Conservation (phyloP, 2,113 vertebrate species). For the Pionites leucogaster region DNA sequence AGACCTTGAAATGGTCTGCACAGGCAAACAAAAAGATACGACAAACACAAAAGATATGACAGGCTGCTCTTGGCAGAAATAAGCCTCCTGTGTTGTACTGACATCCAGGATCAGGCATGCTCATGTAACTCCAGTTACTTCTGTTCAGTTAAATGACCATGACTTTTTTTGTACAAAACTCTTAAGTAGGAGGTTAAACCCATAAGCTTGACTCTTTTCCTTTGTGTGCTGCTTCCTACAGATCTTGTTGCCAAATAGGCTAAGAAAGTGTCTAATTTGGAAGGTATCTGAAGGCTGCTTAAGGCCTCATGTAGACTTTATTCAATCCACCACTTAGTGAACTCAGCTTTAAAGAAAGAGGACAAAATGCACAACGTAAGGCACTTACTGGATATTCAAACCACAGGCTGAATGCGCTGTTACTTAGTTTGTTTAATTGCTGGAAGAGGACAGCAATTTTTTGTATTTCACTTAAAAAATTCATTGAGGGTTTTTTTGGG, state of each 20-base stretch:
- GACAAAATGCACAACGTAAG: background rate
- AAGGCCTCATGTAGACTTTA: background rate
- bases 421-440: background rate
- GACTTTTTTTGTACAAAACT: background rate
- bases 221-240: background rate
- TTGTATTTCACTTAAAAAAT: background rate
- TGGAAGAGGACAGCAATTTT: background rate
- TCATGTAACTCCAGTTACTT: background rate
- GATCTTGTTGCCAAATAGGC: background rate
- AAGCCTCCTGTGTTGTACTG: slow-evolving; percentile 39
- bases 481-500: background rate
- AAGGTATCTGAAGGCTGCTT: background rate
- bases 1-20: slow-evolving; percentile 50
- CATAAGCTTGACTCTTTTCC: background rate
- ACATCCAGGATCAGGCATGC: slow-evolving; percentile 10
- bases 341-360: background rate
- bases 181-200: background rate
- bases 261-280: background rate
- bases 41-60: slow-evolving; percentile 48
- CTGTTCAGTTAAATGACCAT: background rate
- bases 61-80: slow-evolving; percentile 38
- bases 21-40: slow-evolving; percentile 45
- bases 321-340: background rate
- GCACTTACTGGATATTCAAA: background rate
- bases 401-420: background rate